phyloP scores from a whole-genome alignment of 2,888 invertebrate species.

The Alcis repandata region DNA sequence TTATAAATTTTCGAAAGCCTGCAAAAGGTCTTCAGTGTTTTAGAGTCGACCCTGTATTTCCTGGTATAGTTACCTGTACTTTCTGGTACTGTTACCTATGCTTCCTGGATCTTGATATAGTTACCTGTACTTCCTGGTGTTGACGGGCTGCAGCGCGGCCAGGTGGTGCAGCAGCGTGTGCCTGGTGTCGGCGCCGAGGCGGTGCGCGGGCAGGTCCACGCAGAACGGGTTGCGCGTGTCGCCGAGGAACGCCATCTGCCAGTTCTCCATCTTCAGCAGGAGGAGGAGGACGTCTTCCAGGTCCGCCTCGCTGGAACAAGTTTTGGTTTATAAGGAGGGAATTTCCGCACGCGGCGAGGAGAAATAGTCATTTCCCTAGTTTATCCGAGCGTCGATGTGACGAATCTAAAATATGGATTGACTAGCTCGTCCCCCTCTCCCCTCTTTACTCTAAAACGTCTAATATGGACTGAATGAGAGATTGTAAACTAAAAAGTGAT shows the following conservation, averaged over 20 bases:
- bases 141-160: conserved; percentile 66
- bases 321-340: too few species aligned
- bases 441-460: too few species aligned
- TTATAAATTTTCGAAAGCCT: too few species aligned
- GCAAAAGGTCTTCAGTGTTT: too few species aligned
- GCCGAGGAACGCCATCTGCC: conserved; percentile 87
- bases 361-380: too few species aligned
- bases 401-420: too few species aligned
- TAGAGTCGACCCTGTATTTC: too few species aligned
- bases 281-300: conserved; percentile 90
- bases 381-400: too few species aligned
- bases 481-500: too few species aligned
- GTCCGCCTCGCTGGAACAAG: conserved; percentile 88
- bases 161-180: conserved; percentile 72
- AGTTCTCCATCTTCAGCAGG: conserved; percentile 86
- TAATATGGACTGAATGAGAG: too few species aligned
- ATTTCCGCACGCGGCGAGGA: too few species aligned
- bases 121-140: conserved; percentile 67
- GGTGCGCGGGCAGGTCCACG: conserved; percentile 71
- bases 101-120: conserved; percentile 44
- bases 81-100: conserved; percentile 56
- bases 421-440: too few species aligned
- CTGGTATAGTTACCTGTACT: background rate
- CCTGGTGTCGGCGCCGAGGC: conserved; percentile 52
- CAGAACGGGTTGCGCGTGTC: conserved; percentile 79